Base-by-base conservation (phyloP, 2,113 vertebrate genomes). In the Triplophysa tibetana region DNA sequence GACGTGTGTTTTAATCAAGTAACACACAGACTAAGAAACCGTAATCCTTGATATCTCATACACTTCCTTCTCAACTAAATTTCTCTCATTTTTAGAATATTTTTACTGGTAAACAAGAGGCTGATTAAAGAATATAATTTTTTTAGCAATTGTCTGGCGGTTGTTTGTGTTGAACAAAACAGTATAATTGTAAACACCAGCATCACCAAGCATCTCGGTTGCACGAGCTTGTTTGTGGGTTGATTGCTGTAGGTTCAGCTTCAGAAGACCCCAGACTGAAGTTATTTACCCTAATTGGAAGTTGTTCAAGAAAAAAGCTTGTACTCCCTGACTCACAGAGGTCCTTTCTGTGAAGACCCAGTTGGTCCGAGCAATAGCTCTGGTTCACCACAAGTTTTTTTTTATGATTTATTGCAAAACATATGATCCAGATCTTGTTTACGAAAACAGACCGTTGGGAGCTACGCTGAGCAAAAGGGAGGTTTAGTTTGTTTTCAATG, bases 351-450 rank as follows among this genome's bases (percentile, higher is more conserved):
- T 8, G 21, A 75, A 17, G 33, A 75, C 72, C 56, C 14, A 58
- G 24, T 62, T 63, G 41, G 58, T 21, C 41, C 4, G 38, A 63
- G 58, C 41, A 75, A 75, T 75, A 75, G 72, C 58, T 62, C 23
- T 48, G 41, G 58, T 26, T 75, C 58, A n/a, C 56, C 16, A 26
- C 4, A 2, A 75, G 72, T 43, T 23, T 12, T 24, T 74, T 29
- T 23, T 4, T 2, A 29, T 62, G 58, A 75, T 75, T 75, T 75
- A 75, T 63, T 29, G 72, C 72, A 75, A n/a, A 45, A 41, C 24
- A 23, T 48, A 48, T 38, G 6, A 24, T 75, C 48, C 58, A 75
- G 72, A 38, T 75, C n/a, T 48, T 74, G 56, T 74, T 74, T 45
- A 45, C 33, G 23, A 48, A 75, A 63, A 48, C 4, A 26, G 38